Evolutionary conservation across 2,888 invertebrate species (phyloP).

Genomic region (Leucania comma): DNA sequence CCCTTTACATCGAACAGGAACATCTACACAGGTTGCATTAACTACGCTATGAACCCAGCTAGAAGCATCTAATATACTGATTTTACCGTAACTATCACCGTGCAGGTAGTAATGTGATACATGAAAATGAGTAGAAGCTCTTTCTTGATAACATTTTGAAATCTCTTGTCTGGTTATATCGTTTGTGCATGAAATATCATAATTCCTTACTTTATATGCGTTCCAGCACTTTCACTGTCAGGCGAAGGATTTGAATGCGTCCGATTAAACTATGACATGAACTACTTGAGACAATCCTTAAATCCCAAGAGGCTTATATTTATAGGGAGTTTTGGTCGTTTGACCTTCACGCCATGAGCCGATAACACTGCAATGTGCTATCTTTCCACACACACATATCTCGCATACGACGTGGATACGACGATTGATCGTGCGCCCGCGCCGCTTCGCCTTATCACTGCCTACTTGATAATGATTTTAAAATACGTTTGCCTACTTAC

Average conservation of each 20-base stretch:
- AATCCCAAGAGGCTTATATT: constrained; percentile 75
- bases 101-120: neutral
- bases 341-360: constrained; percentile 80
- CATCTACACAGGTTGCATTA: neutral
- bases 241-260: constrained; percentile 61
- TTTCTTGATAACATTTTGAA: neutral
- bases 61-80: neutral
- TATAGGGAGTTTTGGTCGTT: constrained; percentile 72
- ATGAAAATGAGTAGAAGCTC: constrained; percentile 6
- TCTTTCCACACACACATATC: constrained; percentile 79
- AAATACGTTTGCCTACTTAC: constrained; percentile 84
- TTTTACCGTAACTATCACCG: neutral
- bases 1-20: neutral
- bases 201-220: constrained; percentile 18
- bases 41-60: neutral
- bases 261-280: constrained; percentile 67
- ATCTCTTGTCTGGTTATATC: neutral
- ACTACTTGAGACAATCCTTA: constrained; percentile 73
- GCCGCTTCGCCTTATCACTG: constrained; percentile 79
- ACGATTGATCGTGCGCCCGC: constrained; percentile 84
- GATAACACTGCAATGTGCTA: constrained; percentile 83
- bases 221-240: constrained; percentile 53
- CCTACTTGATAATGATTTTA: constrained; percentile 86
- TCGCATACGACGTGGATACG: constrained; percentile 75
- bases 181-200: constrained; percentile 9